phyloP scores from a whole-genome alignment of 2,888 invertebrate genomes.

The Schrankia costaestrigalis region DNA sequence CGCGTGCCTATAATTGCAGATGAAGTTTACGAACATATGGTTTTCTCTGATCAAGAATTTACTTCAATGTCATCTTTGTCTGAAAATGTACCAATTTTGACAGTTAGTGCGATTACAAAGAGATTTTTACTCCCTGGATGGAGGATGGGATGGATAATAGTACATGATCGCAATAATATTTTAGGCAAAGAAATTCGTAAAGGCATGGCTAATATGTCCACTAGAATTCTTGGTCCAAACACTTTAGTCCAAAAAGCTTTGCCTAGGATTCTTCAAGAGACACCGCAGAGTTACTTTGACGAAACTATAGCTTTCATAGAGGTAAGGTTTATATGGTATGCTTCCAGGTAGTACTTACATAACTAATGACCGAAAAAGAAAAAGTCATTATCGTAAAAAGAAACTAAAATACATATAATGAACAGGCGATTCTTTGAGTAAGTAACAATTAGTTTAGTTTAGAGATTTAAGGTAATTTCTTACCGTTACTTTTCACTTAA shows the following conservation, averaged over 20 bases:
- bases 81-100: slow-evolving; percentile 92
- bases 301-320: slow-evolving; percentile 81
- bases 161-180: slow-evolving; percentile 90
- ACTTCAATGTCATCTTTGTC: slow-evolving; percentile 91
- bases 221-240: slow-evolving; percentile 94
- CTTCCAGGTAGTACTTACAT: background rate
- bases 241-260: slow-evolving; percentile 94
- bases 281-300: slow-evolving; percentile 90
- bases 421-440: too few species aligned
- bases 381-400: too few species aligned
- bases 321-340: slow-evolving; percentile 39
- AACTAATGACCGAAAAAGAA: background rate
- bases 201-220: slow-evolving; percentile 84
- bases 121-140: slow-evolving; percentile 97
- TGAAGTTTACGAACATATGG: slow-evolving; percentile 98
- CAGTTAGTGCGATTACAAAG: slow-evolving; percentile 97
- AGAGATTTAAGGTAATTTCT: too few species aligned
- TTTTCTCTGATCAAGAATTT: slow-evolving; percentile 89
- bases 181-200: slow-evolving; percentile 74
- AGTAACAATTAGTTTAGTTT: too few species aligned
- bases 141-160: slow-evolving; percentile 97
- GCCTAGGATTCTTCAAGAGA: slow-evolving; percentile 89
- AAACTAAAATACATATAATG: too few species aligned
- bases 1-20: slow-evolving; percentile 96
- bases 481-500: background rate